Conservation (phyloP, 30 jellyfish, hydroid and myxozoan genomes). For the Euphysa ruthae region DNA sequence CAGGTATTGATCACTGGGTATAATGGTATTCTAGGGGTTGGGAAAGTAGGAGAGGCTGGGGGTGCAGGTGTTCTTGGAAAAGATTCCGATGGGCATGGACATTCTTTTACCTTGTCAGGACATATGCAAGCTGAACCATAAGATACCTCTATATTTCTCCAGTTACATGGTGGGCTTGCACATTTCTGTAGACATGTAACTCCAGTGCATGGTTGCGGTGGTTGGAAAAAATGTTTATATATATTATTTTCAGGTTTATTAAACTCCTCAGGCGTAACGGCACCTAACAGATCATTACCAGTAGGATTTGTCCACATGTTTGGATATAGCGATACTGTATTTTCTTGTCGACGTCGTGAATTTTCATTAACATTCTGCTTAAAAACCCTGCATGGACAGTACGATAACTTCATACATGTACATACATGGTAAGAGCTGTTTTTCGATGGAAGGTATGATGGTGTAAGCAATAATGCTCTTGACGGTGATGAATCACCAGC, state of each 20-base stretch:
- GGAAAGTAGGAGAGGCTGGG: too few species aligned
- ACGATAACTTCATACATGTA: too few species aligned
- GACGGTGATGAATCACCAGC: neutral
- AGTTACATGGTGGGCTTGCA: neutral
- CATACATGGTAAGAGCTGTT: too few species aligned
- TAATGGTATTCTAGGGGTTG: too few species aligned
- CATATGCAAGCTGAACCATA: conserved; percentile 1
- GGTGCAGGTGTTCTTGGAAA: too few species aligned
- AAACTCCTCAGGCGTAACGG: neutral
- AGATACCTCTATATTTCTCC: neutral
- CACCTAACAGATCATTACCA: neutral
- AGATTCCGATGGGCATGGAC: neutral
- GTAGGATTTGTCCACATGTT: neutral
- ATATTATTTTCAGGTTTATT: neutral
- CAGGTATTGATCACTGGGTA: too few species aligned
- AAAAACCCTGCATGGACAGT: neutral
- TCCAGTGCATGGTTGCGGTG: neutral
- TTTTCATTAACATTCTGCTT: neutral
- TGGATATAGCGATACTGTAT: neutral
- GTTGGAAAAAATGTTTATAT: too few species aligned
- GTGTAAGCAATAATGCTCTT: neutral
- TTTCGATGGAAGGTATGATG: too few species aligned
- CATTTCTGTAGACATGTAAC: neutral
- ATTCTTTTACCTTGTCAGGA: neutral
- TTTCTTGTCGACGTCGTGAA: neutral